Evolutionary conservation across 2,797 vertebrate genomes (phyloP).

Genomic region (Hozukius guyotensis): DNA sequence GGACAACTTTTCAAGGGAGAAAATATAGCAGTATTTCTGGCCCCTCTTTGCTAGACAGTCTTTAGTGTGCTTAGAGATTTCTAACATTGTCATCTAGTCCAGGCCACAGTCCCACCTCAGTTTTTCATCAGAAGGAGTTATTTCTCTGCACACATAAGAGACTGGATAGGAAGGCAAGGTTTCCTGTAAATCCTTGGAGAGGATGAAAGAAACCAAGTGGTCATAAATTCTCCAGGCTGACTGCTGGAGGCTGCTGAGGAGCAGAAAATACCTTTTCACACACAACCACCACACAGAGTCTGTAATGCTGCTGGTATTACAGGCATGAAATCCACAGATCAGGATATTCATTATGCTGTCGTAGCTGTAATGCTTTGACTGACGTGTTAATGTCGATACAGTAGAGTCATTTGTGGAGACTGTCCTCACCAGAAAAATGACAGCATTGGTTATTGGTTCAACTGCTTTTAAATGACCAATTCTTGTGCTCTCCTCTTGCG

Average conservation of each 20-base stretch:
- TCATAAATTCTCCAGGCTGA: conserved; percentile 21
- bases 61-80: neutral
- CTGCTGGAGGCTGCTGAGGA: conserved; percentile 1
- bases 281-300: neutral
- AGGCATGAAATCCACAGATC: neutral
- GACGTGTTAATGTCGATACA: neutral
- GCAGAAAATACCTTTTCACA: conserved; percentile 14
- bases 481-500: accelerated
- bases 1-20: neutral
- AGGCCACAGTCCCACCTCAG: neutral
- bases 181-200: conserved; percentile 35
- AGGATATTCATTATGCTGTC: neutral
- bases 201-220: conserved; percentile 29
- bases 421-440: neutral
- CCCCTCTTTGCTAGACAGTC: neutral
- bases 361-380: neutral
- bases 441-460: neutral
- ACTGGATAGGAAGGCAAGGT: conserved; percentile 4
- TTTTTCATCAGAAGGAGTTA: conserved; percentile 25
- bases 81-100: neutral
- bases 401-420: too few species aligned
- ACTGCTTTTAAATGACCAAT: neutral
- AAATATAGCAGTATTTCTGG: neutral
- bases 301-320: neutral
- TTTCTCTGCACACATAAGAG: conserved; percentile 27